These are phyloP conservation scores for Drosophila paranaensis DNA, from an alignment of 2,888 invertebrate genomes.

Conservation along the genomic window DNA sequence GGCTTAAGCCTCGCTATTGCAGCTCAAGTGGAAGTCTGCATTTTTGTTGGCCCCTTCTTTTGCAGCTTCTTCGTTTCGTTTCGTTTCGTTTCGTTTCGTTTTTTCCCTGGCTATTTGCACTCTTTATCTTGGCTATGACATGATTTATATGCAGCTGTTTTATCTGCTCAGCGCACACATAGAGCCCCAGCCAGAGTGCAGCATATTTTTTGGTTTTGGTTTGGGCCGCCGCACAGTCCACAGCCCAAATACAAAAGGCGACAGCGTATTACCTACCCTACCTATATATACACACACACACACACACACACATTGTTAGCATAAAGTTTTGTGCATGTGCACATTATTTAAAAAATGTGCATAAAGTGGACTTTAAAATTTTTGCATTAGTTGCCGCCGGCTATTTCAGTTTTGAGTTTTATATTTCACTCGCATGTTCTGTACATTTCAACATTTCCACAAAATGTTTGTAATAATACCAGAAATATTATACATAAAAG, in stretches of 20 bases:
- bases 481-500: neutral
- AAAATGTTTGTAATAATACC: neutral
- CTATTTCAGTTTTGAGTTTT: constrained; percentile 12
- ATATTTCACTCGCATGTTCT: constrained; percentile 1
- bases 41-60: constrained; percentile 14
- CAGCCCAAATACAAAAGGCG: constrained; percentile 49
- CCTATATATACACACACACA: constrained; percentile 20
- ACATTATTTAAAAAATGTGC: constrained; percentile 70
- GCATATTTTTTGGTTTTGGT: constrained; percentile 36
- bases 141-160: constrained; percentile 70
- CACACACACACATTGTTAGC: constrained; percentile 19
- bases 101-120: constrained; percentile 54
- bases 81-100: constrained; percentile 1
- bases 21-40: constrained; percentile 31
- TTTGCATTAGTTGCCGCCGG: constrained; percentile 28
- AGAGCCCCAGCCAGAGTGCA: constrained; percentile 18
- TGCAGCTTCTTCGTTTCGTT: constrained; percentile 1
- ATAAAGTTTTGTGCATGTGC: constrained; percentile 44
- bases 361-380: constrained; percentile 58
- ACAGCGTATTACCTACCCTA: constrained; percentile 26
- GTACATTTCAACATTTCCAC: neutral
- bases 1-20: constrained; percentile 8
- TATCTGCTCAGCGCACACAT: constrained; percentile 61
- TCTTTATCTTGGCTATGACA: constrained; percentile 72
- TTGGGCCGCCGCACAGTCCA: constrained; percentile 9